phyloP scores from a whole-genome alignment of 2,888 invertebrate species.

The Allolobophora icterica region DNA sequence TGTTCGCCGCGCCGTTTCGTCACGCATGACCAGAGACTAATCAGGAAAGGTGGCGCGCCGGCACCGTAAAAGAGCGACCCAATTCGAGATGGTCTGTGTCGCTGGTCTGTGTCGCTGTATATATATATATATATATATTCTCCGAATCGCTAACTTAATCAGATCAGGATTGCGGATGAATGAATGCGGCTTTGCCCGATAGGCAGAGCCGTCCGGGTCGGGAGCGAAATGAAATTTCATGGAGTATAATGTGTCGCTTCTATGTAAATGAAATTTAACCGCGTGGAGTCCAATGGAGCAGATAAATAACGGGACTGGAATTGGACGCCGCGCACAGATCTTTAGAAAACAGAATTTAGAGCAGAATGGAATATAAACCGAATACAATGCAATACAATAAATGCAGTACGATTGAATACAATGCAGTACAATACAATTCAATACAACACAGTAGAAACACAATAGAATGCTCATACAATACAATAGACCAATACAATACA shows the following conservation, averaged over 20 bases:
- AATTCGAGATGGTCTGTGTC: background rate
- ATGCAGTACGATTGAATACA: background rate
- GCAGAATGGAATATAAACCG: background rate
- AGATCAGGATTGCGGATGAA: background rate
- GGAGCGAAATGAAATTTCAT: background rate
- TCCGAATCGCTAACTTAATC: background rate
- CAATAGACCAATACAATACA: background rate
- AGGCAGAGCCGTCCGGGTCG: background rate
- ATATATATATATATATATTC: too few species aligned
- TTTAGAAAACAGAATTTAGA: background rate
- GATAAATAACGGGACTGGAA: background rate
- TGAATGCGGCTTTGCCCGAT: background rate
- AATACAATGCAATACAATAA: background rate
- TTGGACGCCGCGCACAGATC: background rate
- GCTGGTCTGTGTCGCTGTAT: background rate
- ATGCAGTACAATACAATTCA: background rate
- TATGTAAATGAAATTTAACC: conserved; percentile 10
- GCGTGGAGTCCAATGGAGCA: background rate
- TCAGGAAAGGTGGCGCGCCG: background rate
- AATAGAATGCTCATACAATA: too few species aligned
- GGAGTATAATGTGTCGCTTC: background rate
- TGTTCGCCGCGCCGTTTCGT: background rate
- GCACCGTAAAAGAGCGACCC: background rate
- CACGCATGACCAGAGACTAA: background rate
- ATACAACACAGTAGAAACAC: too few species aligned